Percentiles rank a stretch among this genome's conserved stretches.
Conservation (phyloP, 2,797 vertebrate species). For the Zalophus californianus region DNA sequence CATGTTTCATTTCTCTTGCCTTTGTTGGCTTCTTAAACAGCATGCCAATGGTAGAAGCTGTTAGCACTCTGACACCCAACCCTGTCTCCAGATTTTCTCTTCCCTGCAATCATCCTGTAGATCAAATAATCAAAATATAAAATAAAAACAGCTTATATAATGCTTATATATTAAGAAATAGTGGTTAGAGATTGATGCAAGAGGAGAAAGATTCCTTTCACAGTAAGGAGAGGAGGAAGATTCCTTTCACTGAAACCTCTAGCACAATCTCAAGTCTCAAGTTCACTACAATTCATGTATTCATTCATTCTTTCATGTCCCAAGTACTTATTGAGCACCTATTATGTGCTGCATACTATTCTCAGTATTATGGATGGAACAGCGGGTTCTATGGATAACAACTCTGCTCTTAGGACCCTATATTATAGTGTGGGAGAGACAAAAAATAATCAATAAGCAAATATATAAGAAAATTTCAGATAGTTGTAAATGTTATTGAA, state of each 20-base stretch:
- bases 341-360: background rate
- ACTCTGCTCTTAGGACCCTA: background rate
- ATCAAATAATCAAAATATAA: conserved; percentile 20
- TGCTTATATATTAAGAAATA: background rate
- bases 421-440: background rate
- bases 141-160: background rate
- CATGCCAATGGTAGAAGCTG: background rate
- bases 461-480: background rate
- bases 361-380: background rate
- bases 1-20: background rate
- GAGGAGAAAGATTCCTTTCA: background rate
- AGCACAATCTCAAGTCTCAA: background rate
- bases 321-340: background rate
- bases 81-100: background rate
- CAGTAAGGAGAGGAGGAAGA: background rate
- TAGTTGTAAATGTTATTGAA: background rate
- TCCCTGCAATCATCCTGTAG: background rate
- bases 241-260: background rate
- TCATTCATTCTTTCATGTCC: background rate
- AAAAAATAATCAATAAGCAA: background rate
- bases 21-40: background rate
- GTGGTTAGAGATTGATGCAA: background rate
- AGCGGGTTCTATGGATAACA: background rate
- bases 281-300: background rate
- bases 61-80: background rate